These are phyloP conservation scores for Stenoptilia bipunctidactyla DNA, from an alignment of 2,888 invertebrate genomes.

Conservation along the genomic window DNA sequence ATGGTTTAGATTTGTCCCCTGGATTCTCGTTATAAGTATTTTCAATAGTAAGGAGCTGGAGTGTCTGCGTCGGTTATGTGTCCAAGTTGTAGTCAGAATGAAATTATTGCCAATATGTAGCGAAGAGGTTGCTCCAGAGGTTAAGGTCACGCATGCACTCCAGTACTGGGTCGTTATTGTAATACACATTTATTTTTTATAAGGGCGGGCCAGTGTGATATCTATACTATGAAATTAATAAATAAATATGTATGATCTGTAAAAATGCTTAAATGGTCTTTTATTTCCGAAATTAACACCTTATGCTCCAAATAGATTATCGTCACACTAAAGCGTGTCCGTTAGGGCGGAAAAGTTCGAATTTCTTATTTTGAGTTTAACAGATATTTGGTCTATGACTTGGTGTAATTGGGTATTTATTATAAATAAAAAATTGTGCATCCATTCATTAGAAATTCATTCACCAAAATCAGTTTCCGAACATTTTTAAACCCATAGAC, in stretches of 20 bases:
- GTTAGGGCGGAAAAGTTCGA: too few species aligned
- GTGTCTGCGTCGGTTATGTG: constrained; percentile 48
- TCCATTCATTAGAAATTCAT: too few species aligned
- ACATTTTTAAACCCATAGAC: too few species aligned
- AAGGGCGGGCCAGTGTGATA: constrained; percentile 73
- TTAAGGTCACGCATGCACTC: constrained; percentile 38
- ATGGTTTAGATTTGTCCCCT: constrained; percentile 62
- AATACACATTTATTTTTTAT: constrained; percentile 70
- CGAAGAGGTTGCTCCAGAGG: constrained; percentile 21
- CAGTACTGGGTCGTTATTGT: constrained; percentile 62
- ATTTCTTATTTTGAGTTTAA: too few species aligned
- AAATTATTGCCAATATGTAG: constrained; percentile 53
- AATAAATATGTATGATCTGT: constrained; percentile 72
- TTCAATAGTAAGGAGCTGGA: constrained; percentile 42
- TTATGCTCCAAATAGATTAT: too few species aligned
- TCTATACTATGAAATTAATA: constrained; percentile 70
- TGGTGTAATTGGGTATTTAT: too few species aligned
- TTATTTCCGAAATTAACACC: too few species aligned
- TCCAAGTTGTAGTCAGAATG: constrained; percentile 61
- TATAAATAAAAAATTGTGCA: too few species aligned
- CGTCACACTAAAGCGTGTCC: too few species aligned
- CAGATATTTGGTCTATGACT: too few species aligned
- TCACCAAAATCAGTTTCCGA: too few species aligned
- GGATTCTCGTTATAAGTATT: constrained; percentile 55
- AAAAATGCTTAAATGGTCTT: constrained; percentile 55